Percentiles rank a stretch among this genome's conserved stretches.
These are phyloP conservation scores for Serranochromis macrocephalus DNA, from an alignment of 2,113 vertebrate genomes.

Conservation along the genomic window DNA sequence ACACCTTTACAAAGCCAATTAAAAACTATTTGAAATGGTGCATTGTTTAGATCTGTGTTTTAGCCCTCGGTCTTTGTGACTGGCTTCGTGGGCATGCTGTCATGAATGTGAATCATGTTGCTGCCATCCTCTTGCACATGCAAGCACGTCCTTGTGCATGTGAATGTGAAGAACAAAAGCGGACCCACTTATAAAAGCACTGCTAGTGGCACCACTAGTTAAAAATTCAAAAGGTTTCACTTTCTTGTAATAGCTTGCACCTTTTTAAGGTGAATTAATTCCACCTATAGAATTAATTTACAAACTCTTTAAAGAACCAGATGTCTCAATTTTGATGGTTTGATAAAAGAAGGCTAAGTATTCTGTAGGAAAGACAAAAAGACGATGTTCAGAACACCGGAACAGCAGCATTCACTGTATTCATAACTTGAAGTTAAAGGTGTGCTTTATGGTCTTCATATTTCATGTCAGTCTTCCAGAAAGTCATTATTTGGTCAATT, in stretches of 20 bases:
- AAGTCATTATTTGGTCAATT: slow-evolving; percentile 1
- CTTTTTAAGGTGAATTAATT: not conserved
- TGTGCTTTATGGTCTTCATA: slow-evolving; percentile 29
- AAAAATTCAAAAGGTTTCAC: not conserved
- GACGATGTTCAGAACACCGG: not conserved
- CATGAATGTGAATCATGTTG: not conserved
- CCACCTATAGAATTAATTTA: not conserved
- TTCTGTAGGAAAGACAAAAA: slow-evolving; percentile 1
- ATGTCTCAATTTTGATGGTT: not conserved
- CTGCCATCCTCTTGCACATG: not conserved
- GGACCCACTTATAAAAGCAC: not conserved
- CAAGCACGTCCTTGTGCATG: not conserved
- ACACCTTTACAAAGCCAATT: not conserved
- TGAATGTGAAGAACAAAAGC: not conserved
- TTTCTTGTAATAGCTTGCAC: not conserved
- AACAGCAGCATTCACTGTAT: slow-evolving; percentile 3
- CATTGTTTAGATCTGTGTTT: not conserved
- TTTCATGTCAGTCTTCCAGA: slow-evolving; percentile 16
- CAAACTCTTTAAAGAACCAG: not conserved
- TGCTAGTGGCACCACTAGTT: not conserved
- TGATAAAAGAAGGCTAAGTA: not conserved
- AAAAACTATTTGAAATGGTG: not conserved
- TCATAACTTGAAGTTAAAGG: not conserved
- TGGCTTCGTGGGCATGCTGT: not conserved
- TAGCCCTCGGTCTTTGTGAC: not conserved